Evolutionary conservation across 2,113 vertebrate species (phyloP).

Genomic region (Asarcornis scutulata): DNA sequence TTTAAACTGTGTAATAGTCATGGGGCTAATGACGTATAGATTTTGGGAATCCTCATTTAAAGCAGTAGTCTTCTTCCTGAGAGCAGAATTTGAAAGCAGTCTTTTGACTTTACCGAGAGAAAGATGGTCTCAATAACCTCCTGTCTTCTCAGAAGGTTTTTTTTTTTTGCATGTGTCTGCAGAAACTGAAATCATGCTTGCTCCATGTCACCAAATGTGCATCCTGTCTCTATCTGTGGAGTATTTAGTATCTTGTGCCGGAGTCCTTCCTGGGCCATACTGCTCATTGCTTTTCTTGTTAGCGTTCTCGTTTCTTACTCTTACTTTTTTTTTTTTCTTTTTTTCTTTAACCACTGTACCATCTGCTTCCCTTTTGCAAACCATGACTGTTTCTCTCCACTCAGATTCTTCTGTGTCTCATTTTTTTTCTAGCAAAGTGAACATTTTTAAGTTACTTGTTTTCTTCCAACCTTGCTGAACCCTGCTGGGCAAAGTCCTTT

Average conservation of each 20-base stretch:
- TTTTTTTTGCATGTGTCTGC: background rate
- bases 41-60: background rate
- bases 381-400: background rate
- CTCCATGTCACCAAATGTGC: background rate
- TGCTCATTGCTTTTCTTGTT: background rate
- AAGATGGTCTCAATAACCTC: background rate
- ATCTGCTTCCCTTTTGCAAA: background rate
- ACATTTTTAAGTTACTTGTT: background rate
- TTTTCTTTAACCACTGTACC: background rate
- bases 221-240: background rate
- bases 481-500: background rate
- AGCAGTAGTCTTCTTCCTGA: background rate
- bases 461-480: background rate
- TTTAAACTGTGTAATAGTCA: background rate
- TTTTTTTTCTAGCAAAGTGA: background rate
- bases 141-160: background rate
- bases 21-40: background rate
- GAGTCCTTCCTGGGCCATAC: background rate
- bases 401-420: background rate
- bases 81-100: background rate
- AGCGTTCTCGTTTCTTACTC: background rate
- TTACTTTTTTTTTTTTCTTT: background rate
- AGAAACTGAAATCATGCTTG: background rate
- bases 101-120: background rate
- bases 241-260: background rate